phyloP scores from a whole-genome alignment of 2,797 vertebrate genomes.

The Gouania willdenowi region DNA sequence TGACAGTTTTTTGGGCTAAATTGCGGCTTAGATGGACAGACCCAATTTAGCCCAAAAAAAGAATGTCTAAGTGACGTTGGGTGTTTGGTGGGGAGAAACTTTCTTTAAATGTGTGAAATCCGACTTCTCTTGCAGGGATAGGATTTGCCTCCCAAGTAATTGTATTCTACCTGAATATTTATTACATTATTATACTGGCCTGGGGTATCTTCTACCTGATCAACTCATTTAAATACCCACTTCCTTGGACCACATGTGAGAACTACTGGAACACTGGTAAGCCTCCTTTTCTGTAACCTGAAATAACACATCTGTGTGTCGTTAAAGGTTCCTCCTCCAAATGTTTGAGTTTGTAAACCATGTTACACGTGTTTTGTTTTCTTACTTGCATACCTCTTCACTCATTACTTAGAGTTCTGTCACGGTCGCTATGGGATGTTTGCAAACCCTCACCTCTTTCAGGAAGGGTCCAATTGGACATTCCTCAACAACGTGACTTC shows the following conservation, averaged over 20 bases:
- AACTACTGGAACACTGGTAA: constrained; percentile 90
- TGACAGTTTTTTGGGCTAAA: no score
- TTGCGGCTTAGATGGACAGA: no score
- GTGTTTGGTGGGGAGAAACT: rapidly evolving
- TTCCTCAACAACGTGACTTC: constrained; percentile 52
- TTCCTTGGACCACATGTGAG: constrained; percentile 87
- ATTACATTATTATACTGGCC: constrained; percentile 87
- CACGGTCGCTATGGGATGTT: background rate
- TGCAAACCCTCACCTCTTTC: constrained; percentile 34
- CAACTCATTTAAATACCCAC: constrained; percentile 77
- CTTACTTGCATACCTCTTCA: background rate
- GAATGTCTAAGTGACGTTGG: no score
- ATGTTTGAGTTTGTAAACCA: no score
- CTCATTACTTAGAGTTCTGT: constrained; percentile 44
- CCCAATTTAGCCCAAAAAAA: no score
- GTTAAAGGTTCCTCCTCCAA: no score
- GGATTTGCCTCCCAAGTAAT: constrained; percentile 87
- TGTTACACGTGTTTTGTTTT: no score
- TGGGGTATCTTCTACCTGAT: constrained; percentile 90
- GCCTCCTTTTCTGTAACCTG: background rate
- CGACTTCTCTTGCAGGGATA: constrained; percentile 72
- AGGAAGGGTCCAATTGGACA: constrained; percentile 42
- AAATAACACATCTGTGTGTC: constrained; percentile 1
- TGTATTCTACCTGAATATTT: constrained; percentile 83
- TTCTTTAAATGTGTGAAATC: background rate